Evolutionary conservation across 2,888 invertebrate genomes (phyloP), one percentile per base, ranked within the genome.

Genomic region (Dexiosoma caninum): DNA sequence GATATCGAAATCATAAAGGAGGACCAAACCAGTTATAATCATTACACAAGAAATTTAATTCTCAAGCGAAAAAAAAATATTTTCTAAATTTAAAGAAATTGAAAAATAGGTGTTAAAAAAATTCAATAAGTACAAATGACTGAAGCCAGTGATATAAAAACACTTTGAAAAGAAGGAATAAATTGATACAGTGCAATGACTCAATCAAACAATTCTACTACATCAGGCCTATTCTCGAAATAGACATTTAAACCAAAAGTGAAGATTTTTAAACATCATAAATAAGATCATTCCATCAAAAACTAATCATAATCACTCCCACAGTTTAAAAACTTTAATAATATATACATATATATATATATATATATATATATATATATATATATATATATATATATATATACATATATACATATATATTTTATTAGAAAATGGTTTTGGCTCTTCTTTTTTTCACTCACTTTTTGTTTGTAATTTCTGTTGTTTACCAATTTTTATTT

Each of bases 111-210:
- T 6, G 3, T 27, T 12, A 62, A 62, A 32, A 49, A 44, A 19
- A 9, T 10, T 14, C 57, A 46, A 57, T 42, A 30, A 16, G 7
- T 2, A 27, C 27, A 7, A 51, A 42, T 40, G 12, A 57, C 12
- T 10, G 42, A 44, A n/a, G 40, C 3, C 19, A 19, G 14, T 55
- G 49, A n/a, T 12, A 32, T 9, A 46, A 23, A 35, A 40, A 53
- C 10, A 5, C 4, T 35, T 32, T 4, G 9, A 66, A 37, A 69
- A 71, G n/a, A n/a, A n/a, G 64, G 55, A 62, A 55, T 70, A 77
- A 77, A 57, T 77, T 70, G 62, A 70, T 64, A 46, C 2, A 55
- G 37, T 32, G 7, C 8, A 53, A 60, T 21, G 14, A 55, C 37
- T 49, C 12, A 9, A 40, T 4, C n/a, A 0, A 67, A 12, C 5